Percentiles rank a stretch among this genome's conserved stretches.
Evolutionary conservation across 2,888 invertebrate species (phyloP).

Genomic region (Pseudoips prasinana): DNA sequence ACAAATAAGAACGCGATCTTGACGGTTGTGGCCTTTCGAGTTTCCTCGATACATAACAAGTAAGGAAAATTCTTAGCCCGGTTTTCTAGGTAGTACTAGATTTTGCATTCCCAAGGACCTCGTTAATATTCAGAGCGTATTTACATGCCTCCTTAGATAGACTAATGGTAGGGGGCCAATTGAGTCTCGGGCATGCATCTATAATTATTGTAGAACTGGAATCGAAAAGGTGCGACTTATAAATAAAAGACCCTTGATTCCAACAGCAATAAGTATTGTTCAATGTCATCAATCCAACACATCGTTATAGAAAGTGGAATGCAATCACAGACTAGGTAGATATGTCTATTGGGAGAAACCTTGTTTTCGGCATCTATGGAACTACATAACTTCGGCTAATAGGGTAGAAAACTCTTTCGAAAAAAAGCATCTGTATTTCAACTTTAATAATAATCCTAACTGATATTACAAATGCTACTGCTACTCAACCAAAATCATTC

Average conservation of each 20-base stretch:
- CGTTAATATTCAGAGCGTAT: constrained; percentile 58
- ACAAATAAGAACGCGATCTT: constrained; percentile 23
- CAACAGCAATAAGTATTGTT: too few relatives aligned
- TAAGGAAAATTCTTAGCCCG: constrained; percentile 41
- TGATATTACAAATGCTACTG: too few relatives aligned
- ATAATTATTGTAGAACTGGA: constrained; percentile 49
- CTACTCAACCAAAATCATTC: too few relatives aligned
- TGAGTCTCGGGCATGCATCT: constrained; percentile 37
- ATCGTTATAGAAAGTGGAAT: too few relatives aligned
- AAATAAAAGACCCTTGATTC: constrained; percentile 28
- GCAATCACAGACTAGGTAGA: too few relatives aligned
- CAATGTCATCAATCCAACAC: too few relatives aligned
- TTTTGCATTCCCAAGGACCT: constrained; percentile 48
- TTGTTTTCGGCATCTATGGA: too few relatives aligned
- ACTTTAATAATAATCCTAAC: too few relatives aligned
- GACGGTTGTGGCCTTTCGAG: constrained; percentile 26
- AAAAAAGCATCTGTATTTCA: too few relatives aligned
- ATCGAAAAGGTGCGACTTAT: constrained; percentile 47
- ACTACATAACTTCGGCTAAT: too few relatives aligned
- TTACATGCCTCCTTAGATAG: constrained; percentile 47
- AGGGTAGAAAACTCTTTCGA: too few relatives aligned
- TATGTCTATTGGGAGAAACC: too few relatives aligned
- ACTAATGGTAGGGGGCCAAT: constrained; percentile 42
- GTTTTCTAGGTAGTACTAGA: constrained; percentile 36
- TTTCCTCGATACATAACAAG: constrained; percentile 40